Percentiles rank a stretch among this genome's conserved stretches.
These are phyloP conservation scores for Macaca fascicularis DNA, from an alignment of 2,113 vertebrate genomes.

Conservation along the genomic window T2T-MFA8v1.1 NC_088378.1:12682501-12683000, in stretches of 20 bases:
- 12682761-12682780: neutral
- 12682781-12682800: neutral
- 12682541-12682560: conserved; percentile 15
- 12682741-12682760: neutral
- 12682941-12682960: neutral
- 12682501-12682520: conserved; percentile 79
- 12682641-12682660: neutral
- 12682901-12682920: neutral
- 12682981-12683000: neutral
- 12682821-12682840: neutral
- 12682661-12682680: neutral
- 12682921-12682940: neutral
- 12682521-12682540: conserved; percentile 77
- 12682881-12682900: neutral
- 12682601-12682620: conserved; percentile 61
- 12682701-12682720: neutral
- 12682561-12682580: conserved; percentile 74
- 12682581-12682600: conserved; percentile 62
- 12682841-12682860: neutral
- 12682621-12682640: conserved; percentile 68
- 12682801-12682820: neutral
- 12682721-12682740: conserved; percentile 31
- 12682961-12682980: neutral
- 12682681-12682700: neutral
- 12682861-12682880: neutral